A percentile compares a stretch with the other conserved stretches of the same genome.
Conservation (phyloP, 2,113 vertebrate species). For the Eolophus roseicapilla region DNA sequence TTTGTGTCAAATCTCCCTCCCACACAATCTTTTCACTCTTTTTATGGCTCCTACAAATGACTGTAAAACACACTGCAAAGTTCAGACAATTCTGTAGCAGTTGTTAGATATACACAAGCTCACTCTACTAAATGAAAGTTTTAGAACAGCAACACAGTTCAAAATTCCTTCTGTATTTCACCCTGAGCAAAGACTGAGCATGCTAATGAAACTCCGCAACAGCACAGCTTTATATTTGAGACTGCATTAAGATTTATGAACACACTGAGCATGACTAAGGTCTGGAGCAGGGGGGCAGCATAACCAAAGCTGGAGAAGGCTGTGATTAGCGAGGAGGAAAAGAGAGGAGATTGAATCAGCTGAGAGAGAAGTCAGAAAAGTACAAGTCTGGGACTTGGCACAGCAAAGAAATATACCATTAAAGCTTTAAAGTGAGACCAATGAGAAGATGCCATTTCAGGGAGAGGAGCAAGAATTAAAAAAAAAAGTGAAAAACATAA, state of each 20-base stretch:
- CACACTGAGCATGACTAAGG: slow-evolving; percentile 35
- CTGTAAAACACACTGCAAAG: background rate
- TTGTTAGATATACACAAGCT: background rate
- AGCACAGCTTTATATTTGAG: background rate
- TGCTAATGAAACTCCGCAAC: background rate
- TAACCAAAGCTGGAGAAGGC: slow-evolving; percentile 61
- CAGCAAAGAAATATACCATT: background rate
- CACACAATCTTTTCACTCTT: background rate
- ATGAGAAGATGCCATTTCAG: background rate
- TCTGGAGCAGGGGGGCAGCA: slow-evolving; percentile 67
- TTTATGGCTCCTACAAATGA: background rate
- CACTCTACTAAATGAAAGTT: background rate
- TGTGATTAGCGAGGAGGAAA: slow-evolving; percentile 7
- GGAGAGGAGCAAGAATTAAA: background rate
- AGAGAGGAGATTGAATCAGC: slow-evolving; percentile 5
- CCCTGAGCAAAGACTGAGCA: background rate
- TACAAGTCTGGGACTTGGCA: background rate
- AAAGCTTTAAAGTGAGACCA: background rate
- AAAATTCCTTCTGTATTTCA: background rate
- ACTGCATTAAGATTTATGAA: slow-evolving; percentile 9
- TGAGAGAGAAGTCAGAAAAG: slow-evolving; percentile 6
- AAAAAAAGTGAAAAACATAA: background rate
- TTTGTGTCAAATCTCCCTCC: background rate
- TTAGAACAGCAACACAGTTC: background rate
- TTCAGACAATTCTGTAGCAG: background rate